Evolutionary conservation across 2,797 vertebrate species (phyloP), one percentile per base, ranked within the genome.

Genomic region (Thripadectes ignobilis): DNA sequence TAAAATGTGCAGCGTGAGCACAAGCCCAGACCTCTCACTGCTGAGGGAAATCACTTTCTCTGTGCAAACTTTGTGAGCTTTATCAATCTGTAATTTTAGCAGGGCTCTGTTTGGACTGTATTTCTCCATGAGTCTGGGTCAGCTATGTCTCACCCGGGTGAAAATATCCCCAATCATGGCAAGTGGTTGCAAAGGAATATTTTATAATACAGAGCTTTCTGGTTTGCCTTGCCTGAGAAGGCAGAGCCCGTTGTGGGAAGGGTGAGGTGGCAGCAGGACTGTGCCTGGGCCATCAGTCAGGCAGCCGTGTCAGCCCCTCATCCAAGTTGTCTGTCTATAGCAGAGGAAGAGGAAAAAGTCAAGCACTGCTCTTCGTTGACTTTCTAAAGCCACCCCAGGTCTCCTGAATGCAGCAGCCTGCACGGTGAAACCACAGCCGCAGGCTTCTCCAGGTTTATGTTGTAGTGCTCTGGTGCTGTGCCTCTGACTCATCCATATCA

Each of bases 261-360:
- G 41, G 15, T 65, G 54, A 83, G 34, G 41, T 12, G 45, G 43
- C 21, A 90, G 52, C n/a, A 59, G 78, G 26, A 36, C 39, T 85
- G 34, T 65, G 73, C 6, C 21, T 30, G 15, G 23, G 32, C 27
- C 7, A 18, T 27, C 12, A 27, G 30, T 20, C 0, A 1, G 17
- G 6, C 5, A 22, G 23, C 26, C 1, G 1, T 3, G 7, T 58
- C 57, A 86, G 29, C 17, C 19, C 27, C 36, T 63, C 3, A 0
- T 26, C 45, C 21, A 29, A 59, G 12, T 34, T 82, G 41, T 1
- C 21, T 76, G 38, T 7, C 34, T 65, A 4, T 6, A 38, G 67
- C 43, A 69, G 55, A 58, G 7, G 20, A 61, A 81, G 46, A 75
- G 7, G 46, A 36, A 68, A 57, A 91, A 69, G n/a, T 19, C 27